Evolutionary conservation across 2,113 vertebrate genomes (phyloP).

Genomic region (Ahaetulla prasina): DNA sequence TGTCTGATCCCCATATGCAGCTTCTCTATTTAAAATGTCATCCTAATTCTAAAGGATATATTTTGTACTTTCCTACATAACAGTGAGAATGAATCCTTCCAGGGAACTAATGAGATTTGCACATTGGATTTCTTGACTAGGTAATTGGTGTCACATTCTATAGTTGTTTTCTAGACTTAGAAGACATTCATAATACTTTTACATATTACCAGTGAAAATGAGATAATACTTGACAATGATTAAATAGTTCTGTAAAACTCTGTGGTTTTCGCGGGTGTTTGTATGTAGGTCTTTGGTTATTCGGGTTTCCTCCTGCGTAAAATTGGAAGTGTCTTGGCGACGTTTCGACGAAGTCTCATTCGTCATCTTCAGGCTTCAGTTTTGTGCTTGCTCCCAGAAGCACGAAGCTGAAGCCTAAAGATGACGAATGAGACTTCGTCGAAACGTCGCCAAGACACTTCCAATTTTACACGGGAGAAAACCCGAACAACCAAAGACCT

Average conservation of each 20-base stretch:
- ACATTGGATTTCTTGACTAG: neutral
- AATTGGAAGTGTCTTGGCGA: too few species aligned
- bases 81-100: neutral
- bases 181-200: neutral
- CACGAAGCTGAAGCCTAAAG: too few species aligned
- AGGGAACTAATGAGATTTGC: neutral
- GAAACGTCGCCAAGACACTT: too few species aligned
- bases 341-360: too few species aligned
- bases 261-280: too few species aligned
- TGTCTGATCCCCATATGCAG: neutral
- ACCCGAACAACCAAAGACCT: too few species aligned
- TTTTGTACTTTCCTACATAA: neutral
- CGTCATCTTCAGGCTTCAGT: too few species aligned
- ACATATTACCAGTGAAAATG: neutral
- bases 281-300: too few species aligned
- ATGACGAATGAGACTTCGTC: too few species aligned
- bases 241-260: slow-evolving; percentile 63
- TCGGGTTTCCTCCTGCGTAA: too few species aligned
- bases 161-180: neutral
- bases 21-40: neutral
- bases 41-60: neutral
- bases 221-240: slow-evolving; percentile 73
- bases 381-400: too few species aligned
- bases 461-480: too few species aligned
- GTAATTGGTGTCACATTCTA: neutral